Evolutionary conservation across 2,797 vertebrate genomes (phyloP), one percentile per base, ranked within the genome.

Genomic region (Orestias chungarensis): DNA sequence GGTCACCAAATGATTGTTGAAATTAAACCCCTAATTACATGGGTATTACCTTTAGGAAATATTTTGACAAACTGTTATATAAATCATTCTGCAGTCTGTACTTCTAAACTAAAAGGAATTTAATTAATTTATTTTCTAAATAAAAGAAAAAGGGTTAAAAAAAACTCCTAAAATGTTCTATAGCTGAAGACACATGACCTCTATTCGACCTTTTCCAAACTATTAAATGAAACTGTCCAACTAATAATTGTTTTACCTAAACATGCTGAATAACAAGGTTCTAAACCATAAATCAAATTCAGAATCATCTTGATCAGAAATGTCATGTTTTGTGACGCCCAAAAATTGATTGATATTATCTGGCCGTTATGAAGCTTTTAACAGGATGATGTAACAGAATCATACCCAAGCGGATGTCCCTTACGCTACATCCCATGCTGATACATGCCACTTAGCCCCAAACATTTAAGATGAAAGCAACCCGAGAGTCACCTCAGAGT

Each of bases 271-370:
- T 47, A 20, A 50, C 47, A 57, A 12, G 33, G 23, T 7, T 61
- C n/a, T 59, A 11, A 59, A 9, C 20, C 31, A 20, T 7, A 17
- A 59, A 59, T 59, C 29, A 11, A 23, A 2, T 61, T 27, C 38
- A 35, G 23, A 64, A 27, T 64, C 40, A 1, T 65, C 6, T 11
- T 52, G 7, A 40, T 49, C 12, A 40, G 25, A 40, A 25, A 23
- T 33, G 52, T 64, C 11, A 70, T 43, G 54, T 64, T 43, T n/a
- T n/a, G n/a, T 29, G 11, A 73, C 50, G 20, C 42, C 31, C 38
- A 23, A 74, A 55, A 55, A n/a, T 35, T 9, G 25, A 66, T 66
- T 40, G 55, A 18, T 50, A 46, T 3, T 66, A 57, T 15, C 35
- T 54, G 3, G 8, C 25, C 27, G 64, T 9, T 52, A 42, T 27